Evolutionary conservation across 2,888 invertebrate genomes (phyloP), one percentile per base, ranked within the genome.

Genomic region (Ormyrus nitidulus): DNA sequence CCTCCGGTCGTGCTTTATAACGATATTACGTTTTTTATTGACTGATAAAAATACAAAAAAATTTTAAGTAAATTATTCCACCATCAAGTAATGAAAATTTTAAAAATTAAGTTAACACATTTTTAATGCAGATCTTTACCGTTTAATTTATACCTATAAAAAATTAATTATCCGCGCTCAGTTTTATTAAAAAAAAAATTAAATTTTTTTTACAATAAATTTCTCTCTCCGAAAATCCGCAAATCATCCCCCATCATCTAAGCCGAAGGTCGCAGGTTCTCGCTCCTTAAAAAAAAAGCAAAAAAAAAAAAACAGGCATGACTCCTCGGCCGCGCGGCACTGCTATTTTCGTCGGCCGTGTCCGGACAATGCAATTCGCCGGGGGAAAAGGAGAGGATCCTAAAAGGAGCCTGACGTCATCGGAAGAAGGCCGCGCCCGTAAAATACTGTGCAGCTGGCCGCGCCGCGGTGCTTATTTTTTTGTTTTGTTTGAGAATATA

Each of bases 371-470:
- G 65, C 51, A 66, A n/a, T 53, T 19, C 34, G 53, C 6, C 9
- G 11, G 10, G 48, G 66, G n/a, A 5, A 9, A 11, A 11, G n/a
- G 10, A 6, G 56, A 69, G 69, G 13, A 69, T 69, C 69, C 69
- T n/a, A 56, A 69, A 69, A 56, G 69, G 69, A 69, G 56, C 46
- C 54, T 69, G 69, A 69, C 69, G 56, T 69, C 69, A 69, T 69
- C 69, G 44, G n/a, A n/a, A n/a, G 58, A 58, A 13, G 13, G 9
- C 49, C 8, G 65, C 65, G 10, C 64, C 11, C 11, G 11, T 11
- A 44, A 10, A 44, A 6, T 5, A 6, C 44, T 75, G 49, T 49
- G 44, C 34, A 34, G 34, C 34, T 34, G 34, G 34, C 3, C 34
- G 34, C 34, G 34, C 34, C 3, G 34, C 34, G 34, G 34, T 34